phyloP scores from a whole-genome alignment of 2,888 invertebrate species.

The Timandra comae region DNA sequence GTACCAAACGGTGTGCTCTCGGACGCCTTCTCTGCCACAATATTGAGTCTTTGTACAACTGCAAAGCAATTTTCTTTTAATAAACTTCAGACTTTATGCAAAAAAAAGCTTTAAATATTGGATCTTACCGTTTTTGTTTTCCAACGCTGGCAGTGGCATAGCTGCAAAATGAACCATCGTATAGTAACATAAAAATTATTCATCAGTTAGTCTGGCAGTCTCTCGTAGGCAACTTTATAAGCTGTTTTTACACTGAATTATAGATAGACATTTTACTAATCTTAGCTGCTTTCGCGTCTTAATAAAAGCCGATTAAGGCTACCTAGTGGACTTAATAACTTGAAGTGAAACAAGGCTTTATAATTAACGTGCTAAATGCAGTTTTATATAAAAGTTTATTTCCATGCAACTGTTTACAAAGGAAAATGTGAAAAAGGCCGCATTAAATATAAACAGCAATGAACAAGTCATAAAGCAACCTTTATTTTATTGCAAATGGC shows the following conservation, averaged over 20 bases:
- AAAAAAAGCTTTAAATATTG: conserved; percentile 4
- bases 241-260: conserved; percentile 15
- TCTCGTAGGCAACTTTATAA: conserved; percentile 7
- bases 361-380: too few species aligned
- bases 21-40: conserved; percentile 60
- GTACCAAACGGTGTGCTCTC: conserved; percentile 67
- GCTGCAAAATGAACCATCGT: conserved; percentile 38
- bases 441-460: conserved; percentile 10
- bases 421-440: too few species aligned
- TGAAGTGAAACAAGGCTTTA: conserved; percentile 2
- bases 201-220: conserved; percentile 5
- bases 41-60: conserved; percentile 67
- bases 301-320: conserved; percentile 13
- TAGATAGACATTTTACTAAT: conserved; percentile 15
- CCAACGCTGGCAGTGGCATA: conserved; percentile 59
- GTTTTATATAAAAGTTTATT: too few species aligned
- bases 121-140: conserved; percentile 61
- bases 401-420: too few species aligned
- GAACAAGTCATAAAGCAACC: conserved; percentile 16
- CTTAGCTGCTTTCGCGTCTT: conserved; percentile 9
- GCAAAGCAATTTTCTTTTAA: conserved; percentile 22
- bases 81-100: conserved; percentile 6
- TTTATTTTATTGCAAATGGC: conserved; percentile 16
- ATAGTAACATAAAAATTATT: conserved; percentile 10
- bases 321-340: conserved; percentile 11